Percentiles rank a stretch among this genome's conserved stretches.
These are phyloP conservation scores for Colinus virginianus DNA, from an alignment of 2,113 vertebrate genomes.

Conservation along the genomic window DNA sequence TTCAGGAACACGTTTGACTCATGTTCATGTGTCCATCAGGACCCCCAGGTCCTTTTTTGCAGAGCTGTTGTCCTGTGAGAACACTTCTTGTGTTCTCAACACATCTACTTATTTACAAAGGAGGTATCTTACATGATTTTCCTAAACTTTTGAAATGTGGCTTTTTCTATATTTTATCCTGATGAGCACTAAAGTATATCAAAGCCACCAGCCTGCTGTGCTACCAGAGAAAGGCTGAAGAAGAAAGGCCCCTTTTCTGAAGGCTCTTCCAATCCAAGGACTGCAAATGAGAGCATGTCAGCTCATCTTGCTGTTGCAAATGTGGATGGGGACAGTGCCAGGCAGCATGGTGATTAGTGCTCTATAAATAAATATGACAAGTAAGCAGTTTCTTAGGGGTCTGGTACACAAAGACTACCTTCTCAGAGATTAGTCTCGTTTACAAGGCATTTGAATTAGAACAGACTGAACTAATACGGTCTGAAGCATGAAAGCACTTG, in stretches of 20 bases:
- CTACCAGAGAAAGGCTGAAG: not conserved
- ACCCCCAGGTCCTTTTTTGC: not conserved
- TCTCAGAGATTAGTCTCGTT: not conserved
- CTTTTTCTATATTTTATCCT: not conserved
- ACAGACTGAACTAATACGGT: not conserved
- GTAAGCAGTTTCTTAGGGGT: slow-evolving; percentile 5
- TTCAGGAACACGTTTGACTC: too few relatives aligned
- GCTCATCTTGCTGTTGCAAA: not conserved
- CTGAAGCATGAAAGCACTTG: not conserved
- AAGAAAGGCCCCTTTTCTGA: not conserved
- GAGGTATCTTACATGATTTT: not conserved
- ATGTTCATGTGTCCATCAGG: not conserved
- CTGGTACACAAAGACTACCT: not conserved
- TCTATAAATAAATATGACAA: slow-evolving; percentile 31
- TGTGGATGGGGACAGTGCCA: not conserved
- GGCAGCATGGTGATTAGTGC: not conserved
- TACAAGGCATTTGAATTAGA: slow-evolving; percentile 12
- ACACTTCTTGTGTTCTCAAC: not conserved
- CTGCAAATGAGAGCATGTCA: not conserved
- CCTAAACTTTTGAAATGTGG: not conserved
- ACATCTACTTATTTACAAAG: not conserved
- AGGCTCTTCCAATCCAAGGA: not conserved
- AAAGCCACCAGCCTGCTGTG: not conserved
- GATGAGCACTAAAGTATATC: not conserved
- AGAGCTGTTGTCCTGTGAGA: not conserved